These are phyloP conservation scores for Drosophila paranaensis DNA, from an alignment of 2,888 invertebrate genomes.

Conservation along the genomic window DNA sequence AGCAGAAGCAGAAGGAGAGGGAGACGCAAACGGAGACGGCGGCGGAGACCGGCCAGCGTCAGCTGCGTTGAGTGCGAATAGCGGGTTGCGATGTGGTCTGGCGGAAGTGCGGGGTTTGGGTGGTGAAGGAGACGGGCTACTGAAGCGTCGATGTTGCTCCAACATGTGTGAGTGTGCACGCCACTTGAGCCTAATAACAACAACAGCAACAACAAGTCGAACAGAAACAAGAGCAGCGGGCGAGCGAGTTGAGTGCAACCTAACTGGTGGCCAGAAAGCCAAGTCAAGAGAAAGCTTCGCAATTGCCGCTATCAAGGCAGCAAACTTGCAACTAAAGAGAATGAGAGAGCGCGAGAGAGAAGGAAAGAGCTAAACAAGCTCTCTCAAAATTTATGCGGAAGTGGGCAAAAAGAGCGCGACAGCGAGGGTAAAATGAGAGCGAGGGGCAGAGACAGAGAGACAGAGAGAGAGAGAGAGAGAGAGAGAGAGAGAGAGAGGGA, in stretches of 20 bases:
- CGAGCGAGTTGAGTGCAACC: slow-evolving; percentile 67
- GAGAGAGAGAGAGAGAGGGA: slow-evolving; percentile 4
- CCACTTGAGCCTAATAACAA: slow-evolving; percentile 79
- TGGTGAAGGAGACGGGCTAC: slow-evolving; percentile 18
- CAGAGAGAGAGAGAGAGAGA: slow-evolving; percentile 3
- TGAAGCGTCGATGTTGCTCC: slow-evolving; percentile 29
- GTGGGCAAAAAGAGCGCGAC: slow-evolving; percentile 20
- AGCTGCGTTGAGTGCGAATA: slow-evolving; percentile 56
- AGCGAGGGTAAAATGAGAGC: slow-evolving; percentile 15
- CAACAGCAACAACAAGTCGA: slow-evolving; percentile 53
- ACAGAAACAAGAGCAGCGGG: slow-evolving; percentile 51
- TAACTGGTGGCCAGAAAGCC: slow-evolving; percentile 63
- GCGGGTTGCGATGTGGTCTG: slow-evolving; percentile 44
- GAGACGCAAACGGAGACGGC: slow-evolving; percentile 12
- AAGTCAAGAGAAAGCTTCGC: slow-evolving; percentile 61
- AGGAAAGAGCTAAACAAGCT: slow-evolving; percentile 23
- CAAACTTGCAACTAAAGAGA: slow-evolving; percentile 29
- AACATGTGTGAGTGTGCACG: slow-evolving; percentile 33
- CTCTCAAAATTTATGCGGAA: slow-evolving; percentile 50
- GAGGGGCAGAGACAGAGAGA: slow-evolving; percentile 4
- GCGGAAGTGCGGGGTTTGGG: background rate
- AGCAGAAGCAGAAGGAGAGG: slow-evolving; percentile 5
- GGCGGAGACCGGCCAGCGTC: slow-evolving; percentile 67
- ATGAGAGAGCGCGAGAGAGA: slow-evolving; percentile 2
- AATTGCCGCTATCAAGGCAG: slow-evolving; percentile 51